Evolutionary conservation across 1,140 invertebrate species (phyloP).

Genomic region (Macrocentrus cingulum): DNA sequence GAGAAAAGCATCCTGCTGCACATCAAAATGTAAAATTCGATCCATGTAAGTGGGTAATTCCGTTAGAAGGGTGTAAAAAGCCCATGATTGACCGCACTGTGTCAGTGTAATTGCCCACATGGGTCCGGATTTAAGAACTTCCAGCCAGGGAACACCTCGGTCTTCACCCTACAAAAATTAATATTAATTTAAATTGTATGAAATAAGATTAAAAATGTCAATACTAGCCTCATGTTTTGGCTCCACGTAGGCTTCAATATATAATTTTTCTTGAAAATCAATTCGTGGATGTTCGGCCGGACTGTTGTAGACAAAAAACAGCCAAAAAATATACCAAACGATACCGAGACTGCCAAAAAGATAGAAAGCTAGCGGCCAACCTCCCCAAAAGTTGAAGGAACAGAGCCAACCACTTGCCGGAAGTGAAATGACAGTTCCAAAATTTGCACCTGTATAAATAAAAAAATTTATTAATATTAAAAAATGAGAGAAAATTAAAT

Average conservation of each 20-base stretch:
- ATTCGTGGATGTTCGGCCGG: constrained; percentile 82
- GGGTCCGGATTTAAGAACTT: constrained; percentile 78
- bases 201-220: background rate
- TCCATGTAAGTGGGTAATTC: constrained; percentile 94
- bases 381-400: constrained; percentile 67
- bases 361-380: constrained; percentile 81
- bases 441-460: constrained; percentile 53
- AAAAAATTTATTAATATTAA: constrained; percentile 51
- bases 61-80: constrained; percentile 92
- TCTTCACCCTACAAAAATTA: constrained; percentile 35
- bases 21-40: constrained; percentile 85
- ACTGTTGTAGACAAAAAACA: constrained; percentile 71
- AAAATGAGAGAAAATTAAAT: background rate
- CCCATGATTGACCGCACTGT: constrained; percentile 91
- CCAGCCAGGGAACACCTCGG: constrained; percentile 69
- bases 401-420: constrained; percentile 75
- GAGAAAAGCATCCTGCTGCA: constrained; percentile 62
- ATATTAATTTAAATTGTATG: background rate
- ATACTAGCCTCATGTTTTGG: constrained; percentile 44
- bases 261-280: constrained; percentile 67
- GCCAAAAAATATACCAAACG: constrained; percentile 80
- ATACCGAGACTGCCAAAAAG: constrained; percentile 74
- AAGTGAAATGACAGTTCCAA: constrained; percentile 76
- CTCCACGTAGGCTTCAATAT: constrained; percentile 64
- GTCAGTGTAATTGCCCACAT: constrained; percentile 86